Evolutionary conservation across 1,140 invertebrate genomes (phyloP).

Genomic region (Drosophila eugracilis): DNA sequence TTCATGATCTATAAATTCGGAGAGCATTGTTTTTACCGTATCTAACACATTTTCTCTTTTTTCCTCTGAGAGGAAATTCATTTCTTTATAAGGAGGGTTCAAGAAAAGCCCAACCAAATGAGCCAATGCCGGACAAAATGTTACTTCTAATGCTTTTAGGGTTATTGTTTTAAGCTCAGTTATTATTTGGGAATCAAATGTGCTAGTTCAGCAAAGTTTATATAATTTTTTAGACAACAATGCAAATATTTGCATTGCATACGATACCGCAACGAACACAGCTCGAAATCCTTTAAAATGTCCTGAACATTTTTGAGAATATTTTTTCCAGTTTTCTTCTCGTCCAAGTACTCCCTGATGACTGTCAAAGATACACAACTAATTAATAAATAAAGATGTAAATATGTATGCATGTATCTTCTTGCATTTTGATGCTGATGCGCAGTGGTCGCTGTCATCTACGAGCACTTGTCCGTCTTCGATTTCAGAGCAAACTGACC

Average conservation of each 20-base stretch:
- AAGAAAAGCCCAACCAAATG: constrained; percentile 8
- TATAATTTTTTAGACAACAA: constrained; percentile 15
- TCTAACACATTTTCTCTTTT: constrained; percentile 8
- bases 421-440: no score
- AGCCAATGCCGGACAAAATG: constrained; percentile 10
- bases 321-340: constrained; percentile 24
- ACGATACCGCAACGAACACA: no score
- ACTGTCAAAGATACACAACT: constrained; percentile 3
- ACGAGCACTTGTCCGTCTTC: no score
- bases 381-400: no score
- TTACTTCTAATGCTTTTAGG: constrained; percentile 11
- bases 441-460: no score
- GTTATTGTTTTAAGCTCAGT: constrained; percentile 12
- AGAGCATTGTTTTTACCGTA: constrained; percentile 15
- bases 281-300: constrained; percentile 15
- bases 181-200: constrained; percentile 21
- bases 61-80: constrained; percentile 16
- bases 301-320: constrained; percentile 22
- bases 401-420: no score
- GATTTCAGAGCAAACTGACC: no score
- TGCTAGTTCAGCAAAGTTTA: constrained; percentile 13
- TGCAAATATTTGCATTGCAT: constrained; percentile 19
- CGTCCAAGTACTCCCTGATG: constrained; percentile 17
- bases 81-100: constrained; percentile 11
- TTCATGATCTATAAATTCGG: constrained; percentile 8